A percentile compares a stretch with the other conserved stretches of the same genome.
Evolutionary conservation across 2,888 invertebrate species (phyloP).

Genomic region (Drosophila subquinaria): DNA sequence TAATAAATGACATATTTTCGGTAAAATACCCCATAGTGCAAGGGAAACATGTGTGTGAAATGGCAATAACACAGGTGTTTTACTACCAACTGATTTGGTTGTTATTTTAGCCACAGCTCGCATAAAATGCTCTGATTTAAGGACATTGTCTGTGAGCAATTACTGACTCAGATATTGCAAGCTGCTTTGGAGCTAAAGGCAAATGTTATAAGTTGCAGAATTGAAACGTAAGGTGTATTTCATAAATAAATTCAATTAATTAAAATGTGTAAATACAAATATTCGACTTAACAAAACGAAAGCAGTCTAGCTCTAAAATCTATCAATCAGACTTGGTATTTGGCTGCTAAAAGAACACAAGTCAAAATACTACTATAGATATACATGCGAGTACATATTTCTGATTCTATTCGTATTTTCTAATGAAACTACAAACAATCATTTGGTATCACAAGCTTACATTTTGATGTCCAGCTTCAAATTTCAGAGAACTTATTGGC

Average conservation of each 20-base stretch:
- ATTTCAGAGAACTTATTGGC: constrained; percentile 48
- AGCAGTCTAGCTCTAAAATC: not conserved
- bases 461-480: constrained; percentile 34
- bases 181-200: not conserved
- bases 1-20: too few species aligned
- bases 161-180: constrained; percentile 14
- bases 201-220: not conserved
- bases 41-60: not conserved
- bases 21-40: too few species aligned
- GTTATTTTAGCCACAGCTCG: constrained; percentile 32
- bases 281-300: not conserved
- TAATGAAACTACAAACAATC: constrained; percentile 31
- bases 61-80: constrained; percentile 48
- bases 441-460: constrained; percentile 50
- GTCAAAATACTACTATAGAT: not conserved
- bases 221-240: not conserved
- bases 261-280: not conserved
- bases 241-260: not conserved
- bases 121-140: constrained; percentile 55
- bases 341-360: constrained; percentile 16
- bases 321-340: not conserved
- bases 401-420: constrained; percentile 1
- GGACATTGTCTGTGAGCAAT: constrained; percentile 27
- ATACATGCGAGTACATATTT: not conserved
- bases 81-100: constrained; percentile 57